Base-by-base conservation (phyloP, 2,888 invertebrate species). In the Apotomis turbidana region DNA sequence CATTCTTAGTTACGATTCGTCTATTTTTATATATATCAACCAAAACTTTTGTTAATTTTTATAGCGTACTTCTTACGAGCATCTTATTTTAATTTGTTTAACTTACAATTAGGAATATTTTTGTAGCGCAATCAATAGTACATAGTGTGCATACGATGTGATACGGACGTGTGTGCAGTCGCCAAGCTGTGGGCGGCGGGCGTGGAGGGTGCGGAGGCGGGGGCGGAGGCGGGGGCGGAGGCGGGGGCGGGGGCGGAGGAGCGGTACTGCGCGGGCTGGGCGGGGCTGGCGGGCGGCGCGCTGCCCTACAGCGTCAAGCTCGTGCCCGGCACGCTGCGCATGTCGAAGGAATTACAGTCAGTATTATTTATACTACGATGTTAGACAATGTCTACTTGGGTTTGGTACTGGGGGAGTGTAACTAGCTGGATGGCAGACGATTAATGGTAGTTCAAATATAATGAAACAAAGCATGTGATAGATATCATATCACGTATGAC, bases 241-340 rank as follows among this genome's bases (percentile, higher is more conserved):
- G 71, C 44, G 77, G 77, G 38, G 73, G 78, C 46, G 27, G 78
- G 54, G 64, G 76, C 55, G 55, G 79, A 10, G 70, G 85, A 77
- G 77, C 85, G 84, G 74, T 86, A 85, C 85, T 90, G 90, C 84
- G 83, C 81, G 90, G 95, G 90, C 77, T 85, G 84, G 84, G 81
- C 85, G 85, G 81, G 80, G 71, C 75, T 89, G 78, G 90, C 89
- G 49, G 83, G 84, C 79, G 87, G 87, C 69, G 81, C 81, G 73
- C 76, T 88, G 85, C 88, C 89, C 63, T 91, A 86, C 87, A 84
- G 85, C 81, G 81, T 90, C 85, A 87, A 86, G 5, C 80, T 91
- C 79, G 75, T 85, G 83, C 87, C 85, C 70, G 89, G 88, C 79
- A 82, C 86, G 76, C 82, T 88, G 70, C 74, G 68, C 60, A 77